A percentile compares a stretch with the other conserved stretches of the same genome.
phyloP scores from a whole-genome alignment of 1,140 invertebrate genomes.

The Heliconius melpomene region DNA sequence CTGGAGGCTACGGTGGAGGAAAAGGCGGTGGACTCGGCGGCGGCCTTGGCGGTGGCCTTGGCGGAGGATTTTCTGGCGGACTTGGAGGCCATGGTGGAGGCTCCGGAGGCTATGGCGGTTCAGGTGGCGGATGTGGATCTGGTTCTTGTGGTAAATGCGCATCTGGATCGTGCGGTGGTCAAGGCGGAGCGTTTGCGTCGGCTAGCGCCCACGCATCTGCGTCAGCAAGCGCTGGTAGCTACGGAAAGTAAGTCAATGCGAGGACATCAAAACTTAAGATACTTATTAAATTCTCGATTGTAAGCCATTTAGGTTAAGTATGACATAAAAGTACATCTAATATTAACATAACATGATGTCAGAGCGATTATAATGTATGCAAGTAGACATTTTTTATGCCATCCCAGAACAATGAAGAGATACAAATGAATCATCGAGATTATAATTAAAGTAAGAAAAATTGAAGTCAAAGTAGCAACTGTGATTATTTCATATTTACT shows the following conservation, averaged over 20 bases:
- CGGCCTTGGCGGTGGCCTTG: neutral
- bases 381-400: neutral
- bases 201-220: conserved; percentile 58
- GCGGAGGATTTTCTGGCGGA: neutral
- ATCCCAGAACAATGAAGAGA: neutral
- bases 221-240: conserved; percentile 56
- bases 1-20: conserved; percentile 14
- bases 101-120: conserved; percentile 43
- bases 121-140: conserved; percentile 25
- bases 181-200: conserved; percentile 48
- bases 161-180: conserved; percentile 46
- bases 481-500: conserved; percentile 6
- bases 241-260: conserved; percentile 45
- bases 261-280: neutral
- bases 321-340: neutral
- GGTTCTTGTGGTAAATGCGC: conserved; percentile 40
- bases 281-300: neutral
- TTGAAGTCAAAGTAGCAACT: neutral
- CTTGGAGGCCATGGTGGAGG: conserved; percentile 34
- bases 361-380: neutral
- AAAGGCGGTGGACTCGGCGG: conserved; percentile 16
- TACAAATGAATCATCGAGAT: neutral
- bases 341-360: conserved; percentile 11
- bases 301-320: conserved; percentile 8
- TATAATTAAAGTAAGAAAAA: neutral